Conservation (phyloP, 2,797 vertebrate species). For the Neomorphus geoffroyi region DNA sequence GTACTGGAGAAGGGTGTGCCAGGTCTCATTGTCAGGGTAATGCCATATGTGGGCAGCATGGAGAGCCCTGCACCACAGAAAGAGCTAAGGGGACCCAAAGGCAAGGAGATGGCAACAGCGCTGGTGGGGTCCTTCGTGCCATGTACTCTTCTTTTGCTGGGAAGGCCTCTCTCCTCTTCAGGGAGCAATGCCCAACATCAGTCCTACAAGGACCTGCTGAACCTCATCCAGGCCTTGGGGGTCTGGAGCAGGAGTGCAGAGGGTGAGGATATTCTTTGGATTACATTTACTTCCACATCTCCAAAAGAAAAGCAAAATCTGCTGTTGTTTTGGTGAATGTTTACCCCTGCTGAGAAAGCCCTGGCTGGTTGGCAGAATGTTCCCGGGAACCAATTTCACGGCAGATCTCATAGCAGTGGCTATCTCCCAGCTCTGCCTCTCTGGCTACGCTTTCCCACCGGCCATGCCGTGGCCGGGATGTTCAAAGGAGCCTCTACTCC, state of each 20-base stretch:
- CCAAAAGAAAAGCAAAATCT: not conserved
- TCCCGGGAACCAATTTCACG: constrained; percentile 60
- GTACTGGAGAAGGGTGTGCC: not conserved
- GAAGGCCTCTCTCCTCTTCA: not conserved
- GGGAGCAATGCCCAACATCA: not conserved
- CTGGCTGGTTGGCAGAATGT: constrained; percentile 42
- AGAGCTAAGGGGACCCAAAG: not conserved
- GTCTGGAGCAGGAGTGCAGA: not conserved
- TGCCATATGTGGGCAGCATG: not conserved
- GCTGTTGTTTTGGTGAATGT: constrained; percentile 32
- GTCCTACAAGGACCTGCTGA: not conserved
- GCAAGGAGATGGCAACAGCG: not conserved
- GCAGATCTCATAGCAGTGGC: constrained; percentile 52
- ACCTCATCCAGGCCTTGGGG: not conserved
- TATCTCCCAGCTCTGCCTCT: constrained; percentile 35
- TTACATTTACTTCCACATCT: not conserved
- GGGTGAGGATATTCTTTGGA: not conserved
- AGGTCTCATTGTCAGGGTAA: not conserved
- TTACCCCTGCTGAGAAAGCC: not conserved
- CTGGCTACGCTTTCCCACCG: not conserved
- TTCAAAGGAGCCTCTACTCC: constrained; percentile 58
- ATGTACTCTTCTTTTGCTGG: not conserved
- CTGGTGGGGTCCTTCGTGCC: not conserved
- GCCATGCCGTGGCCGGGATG: not conserved
- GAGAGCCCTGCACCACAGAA: not conserved